A percentile compares a stretch with the other conserved stretches of the same genome.
These are phyloP conservation scores for Homarus gammarus DNA, from an alignment of 2,888 invertebrate species.

Conservation along the genomic window DNA sequence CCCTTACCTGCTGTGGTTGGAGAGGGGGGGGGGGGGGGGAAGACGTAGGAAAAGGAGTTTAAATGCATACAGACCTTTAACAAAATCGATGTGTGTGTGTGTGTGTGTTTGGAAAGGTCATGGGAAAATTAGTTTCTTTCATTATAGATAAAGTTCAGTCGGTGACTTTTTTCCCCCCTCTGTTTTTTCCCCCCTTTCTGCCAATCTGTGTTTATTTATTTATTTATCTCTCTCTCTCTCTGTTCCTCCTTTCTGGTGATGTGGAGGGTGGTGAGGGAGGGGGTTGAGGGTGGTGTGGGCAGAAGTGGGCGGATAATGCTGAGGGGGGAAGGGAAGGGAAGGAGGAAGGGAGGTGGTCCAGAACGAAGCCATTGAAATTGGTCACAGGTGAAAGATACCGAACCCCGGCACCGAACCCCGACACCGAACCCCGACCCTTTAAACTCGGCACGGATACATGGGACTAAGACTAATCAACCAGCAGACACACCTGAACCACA, in stretches of 20 bases:
- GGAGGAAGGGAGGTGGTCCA: not conserved
- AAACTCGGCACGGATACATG: too few species aligned
- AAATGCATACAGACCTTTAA: not conserved
- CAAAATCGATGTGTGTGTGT: not conserved
- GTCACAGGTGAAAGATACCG: too few species aligned
- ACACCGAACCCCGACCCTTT: too few species aligned
- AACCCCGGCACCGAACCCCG: too few species aligned
- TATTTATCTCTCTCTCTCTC: constrained; percentile 14
- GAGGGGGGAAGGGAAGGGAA: not conserved
- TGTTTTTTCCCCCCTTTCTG: too few species aligned
- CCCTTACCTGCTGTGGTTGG: too few species aligned
- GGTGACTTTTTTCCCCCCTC: not conserved
- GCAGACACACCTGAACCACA: too few species aligned
- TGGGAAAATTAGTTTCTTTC: not conserved
- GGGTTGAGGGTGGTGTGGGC: not conserved
- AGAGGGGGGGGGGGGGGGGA: not conserved
- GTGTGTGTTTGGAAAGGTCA: not conserved
- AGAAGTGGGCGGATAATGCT: not conserved
- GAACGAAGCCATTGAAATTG: too few species aligned
- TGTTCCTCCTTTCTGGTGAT: not conserved
- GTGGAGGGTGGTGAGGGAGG: not conserved
- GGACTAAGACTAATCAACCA: too few species aligned
- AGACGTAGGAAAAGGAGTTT: not conserved
- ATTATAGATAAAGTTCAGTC: not conserved
- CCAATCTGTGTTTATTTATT: not conserved